A percentile compares a stretch with the other conserved stretches of the same genome.
phyloP scores from a whole-genome alignment of 2,113 vertebrate genomes.

The Apodemus speciosus region DNA sequence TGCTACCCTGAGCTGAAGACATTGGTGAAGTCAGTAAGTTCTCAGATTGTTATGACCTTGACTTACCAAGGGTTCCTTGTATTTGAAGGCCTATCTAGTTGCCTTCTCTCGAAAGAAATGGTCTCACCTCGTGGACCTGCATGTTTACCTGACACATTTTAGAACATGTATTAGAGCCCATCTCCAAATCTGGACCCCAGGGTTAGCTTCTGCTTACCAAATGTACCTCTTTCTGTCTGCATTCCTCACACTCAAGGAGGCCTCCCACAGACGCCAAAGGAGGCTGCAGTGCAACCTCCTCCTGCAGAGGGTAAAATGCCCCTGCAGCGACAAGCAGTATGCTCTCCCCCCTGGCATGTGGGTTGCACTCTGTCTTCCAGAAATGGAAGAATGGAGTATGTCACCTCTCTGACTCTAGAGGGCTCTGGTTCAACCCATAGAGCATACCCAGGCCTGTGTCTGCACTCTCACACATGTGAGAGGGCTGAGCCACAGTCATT shows the following conservation, averaged over 20 bases:
- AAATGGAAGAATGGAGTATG: background rate
- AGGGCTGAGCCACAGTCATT: background rate
- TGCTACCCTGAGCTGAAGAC: background rate
- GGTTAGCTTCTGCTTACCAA: background rate
- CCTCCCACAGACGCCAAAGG: background rate
- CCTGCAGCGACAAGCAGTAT: background rate
- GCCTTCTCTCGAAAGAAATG: background rate
- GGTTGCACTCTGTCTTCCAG: background rate
- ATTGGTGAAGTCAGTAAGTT: background rate
- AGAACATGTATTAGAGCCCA: background rate
- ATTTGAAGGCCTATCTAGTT: background rate
- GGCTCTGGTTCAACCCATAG: background rate
- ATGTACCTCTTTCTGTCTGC: background rate
- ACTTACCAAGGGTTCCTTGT: background rate
- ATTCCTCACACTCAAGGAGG: background rate
- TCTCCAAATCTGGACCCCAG: background rate
- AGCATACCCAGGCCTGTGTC: background rate
- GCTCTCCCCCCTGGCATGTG: background rate
- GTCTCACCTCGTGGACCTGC: background rate
- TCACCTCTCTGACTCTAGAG: background rate
- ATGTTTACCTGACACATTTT: background rate
- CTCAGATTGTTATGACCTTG: background rate
- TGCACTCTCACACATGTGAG: background rate
- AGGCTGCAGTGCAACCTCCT: background rate
- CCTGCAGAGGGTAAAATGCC: background rate